Conservation (phyloP, 2,797 vertebrate genomes). For the Chloroceryle inda region DNA sequence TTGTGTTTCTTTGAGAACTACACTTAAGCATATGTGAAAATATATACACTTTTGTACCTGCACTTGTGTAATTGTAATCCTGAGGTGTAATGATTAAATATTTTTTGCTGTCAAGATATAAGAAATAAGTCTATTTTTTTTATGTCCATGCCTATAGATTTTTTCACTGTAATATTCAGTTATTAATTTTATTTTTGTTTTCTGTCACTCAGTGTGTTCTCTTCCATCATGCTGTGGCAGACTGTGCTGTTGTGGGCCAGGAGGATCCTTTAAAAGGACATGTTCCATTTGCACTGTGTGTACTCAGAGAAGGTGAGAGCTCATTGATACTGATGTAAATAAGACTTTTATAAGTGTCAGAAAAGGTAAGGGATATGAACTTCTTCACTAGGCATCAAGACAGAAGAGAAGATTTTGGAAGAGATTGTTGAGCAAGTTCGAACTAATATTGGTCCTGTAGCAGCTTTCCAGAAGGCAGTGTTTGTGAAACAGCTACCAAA, state of each 20-base stretch:
- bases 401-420: constrained; percentile 72
- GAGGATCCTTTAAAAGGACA: constrained; percentile 94
- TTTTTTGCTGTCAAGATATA: neutral
- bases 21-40: fast-evolving
- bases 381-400: constrained; percentile 81
- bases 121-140: neutral
- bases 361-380: neutral
- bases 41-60: neutral
- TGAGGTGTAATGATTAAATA: neutral
- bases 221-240: constrained; percentile 87
- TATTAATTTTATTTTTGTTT: neutral
- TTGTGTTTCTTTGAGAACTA: neutral
- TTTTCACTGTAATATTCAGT: neutral
- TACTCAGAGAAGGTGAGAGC: constrained; percentile 88
- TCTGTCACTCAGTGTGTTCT: constrained; percentile 85
- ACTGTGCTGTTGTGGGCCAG: constrained; percentile 94
- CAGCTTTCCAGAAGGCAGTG: constrained; percentile 89
- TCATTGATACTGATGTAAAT: neutral
- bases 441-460: constrained; percentile 91
- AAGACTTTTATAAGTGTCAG: neutral
- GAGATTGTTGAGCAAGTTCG: constrained; percentile 90
- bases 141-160: neutral
- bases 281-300: constrained; percentile 92
- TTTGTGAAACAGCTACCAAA: constrained; percentile 91
- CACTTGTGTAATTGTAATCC: neutral